These are phyloP conservation scores for Bucorvus abyssinicus DNA, from an alignment of 2,797 vertebrate genomes.

Conservation along the genomic window DNA sequence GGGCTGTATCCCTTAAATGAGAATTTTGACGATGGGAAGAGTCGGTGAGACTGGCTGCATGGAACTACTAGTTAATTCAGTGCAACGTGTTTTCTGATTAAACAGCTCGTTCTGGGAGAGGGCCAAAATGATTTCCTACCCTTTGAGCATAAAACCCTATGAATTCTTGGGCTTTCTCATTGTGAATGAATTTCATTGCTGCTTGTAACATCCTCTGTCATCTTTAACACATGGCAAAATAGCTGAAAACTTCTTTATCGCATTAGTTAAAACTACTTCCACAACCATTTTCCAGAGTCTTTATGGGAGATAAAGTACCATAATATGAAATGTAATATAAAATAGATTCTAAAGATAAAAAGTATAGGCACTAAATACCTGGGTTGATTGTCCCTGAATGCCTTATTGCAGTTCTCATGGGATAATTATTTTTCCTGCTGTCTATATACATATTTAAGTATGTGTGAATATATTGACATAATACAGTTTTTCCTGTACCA, in stretches of 20 bases:
- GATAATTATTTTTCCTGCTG: neutral
- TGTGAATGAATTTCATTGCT: constrained; percentile 28
- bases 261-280: neutral
- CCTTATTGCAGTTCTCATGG: neutral
- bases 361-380: neutral
- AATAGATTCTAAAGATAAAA: neutral
- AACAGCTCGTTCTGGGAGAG: constrained; percentile 18
- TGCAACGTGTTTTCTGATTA: constrained; percentile 15
- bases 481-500: neutral
- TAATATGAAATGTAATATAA: neutral
- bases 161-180: constrained; percentile 6
- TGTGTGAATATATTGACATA: neutral
- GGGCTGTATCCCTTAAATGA: neutral
- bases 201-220: constrained; percentile 17
- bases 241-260: neutral
- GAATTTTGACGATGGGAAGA: neutral
- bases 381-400: neutral
- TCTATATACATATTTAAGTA: neutral
- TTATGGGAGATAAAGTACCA: neutral
- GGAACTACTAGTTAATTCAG: neutral
- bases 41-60: neutral
- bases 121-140: constrained; percentile 2
- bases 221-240: constrained; percentile 31
- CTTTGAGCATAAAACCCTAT: constrained; percentile 4
- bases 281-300: neutral